A percentile compares a stretch with the other conserved stretches of the same genome.
Evolutionary conservation across 2,797 vertebrate genomes (phyloP).

Genomic region (Phrynocephalus forsythii): DNA sequence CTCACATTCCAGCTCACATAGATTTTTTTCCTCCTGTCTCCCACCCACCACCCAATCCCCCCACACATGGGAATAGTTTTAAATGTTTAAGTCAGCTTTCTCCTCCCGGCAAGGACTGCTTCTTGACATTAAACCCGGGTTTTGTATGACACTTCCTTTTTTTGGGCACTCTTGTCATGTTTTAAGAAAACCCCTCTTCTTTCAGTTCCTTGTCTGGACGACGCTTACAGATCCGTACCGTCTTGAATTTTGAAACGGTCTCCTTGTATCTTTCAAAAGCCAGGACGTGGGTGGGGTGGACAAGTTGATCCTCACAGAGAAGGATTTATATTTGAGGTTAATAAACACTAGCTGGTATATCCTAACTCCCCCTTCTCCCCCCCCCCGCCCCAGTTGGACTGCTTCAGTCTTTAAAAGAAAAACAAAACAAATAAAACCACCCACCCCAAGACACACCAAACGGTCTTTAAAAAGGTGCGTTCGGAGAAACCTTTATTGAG

Average conservation of each 20-base stretch:
- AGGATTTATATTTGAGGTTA: constrained; percentile 87
- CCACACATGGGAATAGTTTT: constrained; percentile 84
- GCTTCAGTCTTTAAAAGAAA: constrained; percentile 91
- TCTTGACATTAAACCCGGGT: constrained; percentile 83
- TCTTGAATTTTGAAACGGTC: constrained; percentile 87
- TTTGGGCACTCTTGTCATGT: constrained; percentile 93
- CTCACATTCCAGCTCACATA: constrained; percentile 98
- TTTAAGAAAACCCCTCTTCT: constrained; percentile 83
- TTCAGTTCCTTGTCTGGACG: constrained; percentile 91
- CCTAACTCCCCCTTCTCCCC: constrained; percentile 53
- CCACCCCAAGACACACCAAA: constrained; percentile 24
- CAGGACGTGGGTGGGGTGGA: constrained; percentile 63
- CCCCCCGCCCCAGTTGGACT: constrained; percentile 86
- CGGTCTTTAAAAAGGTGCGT: constrained; percentile 79
- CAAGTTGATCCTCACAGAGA: constrained; percentile 78
- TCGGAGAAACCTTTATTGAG: constrained; percentile 83
- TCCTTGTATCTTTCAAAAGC: constrained; percentile 88
- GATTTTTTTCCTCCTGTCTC: constrained; percentile 68
- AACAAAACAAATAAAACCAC: constrained; percentile 46
- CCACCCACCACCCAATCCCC: neutral
- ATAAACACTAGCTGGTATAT: constrained; percentile 95
- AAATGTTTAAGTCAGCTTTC: constrained; percentile 84
- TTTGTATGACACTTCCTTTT: constrained; percentile 95
- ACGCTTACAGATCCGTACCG: constrained; percentile 88
- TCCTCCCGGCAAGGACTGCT: constrained; percentile 78